phyloP scores from a whole-genome alignment of 1,140 invertebrate genomes.

The Monochamus saltuarius region DNA sequence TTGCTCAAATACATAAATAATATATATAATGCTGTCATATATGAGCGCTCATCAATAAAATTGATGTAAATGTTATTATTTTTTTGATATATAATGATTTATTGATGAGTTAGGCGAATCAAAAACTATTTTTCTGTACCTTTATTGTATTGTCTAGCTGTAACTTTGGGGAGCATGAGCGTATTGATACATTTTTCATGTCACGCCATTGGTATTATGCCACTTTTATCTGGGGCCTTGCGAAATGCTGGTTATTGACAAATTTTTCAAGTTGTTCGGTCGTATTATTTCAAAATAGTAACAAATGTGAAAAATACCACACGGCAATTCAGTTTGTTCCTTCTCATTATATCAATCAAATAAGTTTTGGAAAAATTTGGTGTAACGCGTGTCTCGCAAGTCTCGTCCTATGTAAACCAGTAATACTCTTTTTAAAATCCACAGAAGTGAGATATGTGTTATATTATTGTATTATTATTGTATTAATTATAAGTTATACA shows the following conservation, averaged over 20 bases:
- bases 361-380: no score
- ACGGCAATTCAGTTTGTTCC: no score
- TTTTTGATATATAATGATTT: constrained; percentile 15
- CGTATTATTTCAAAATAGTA: background rate
- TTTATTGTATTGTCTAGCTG: constrained; percentile 5
- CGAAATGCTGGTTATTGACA: no score
- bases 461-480: constrained; percentile 40
- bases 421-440: constrained; percentile 26
- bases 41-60: constrained; percentile 24
- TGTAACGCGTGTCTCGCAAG: no score
- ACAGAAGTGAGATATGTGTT: constrained; percentile 35
- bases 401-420: constrained; percentile 6
- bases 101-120: constrained; percentile 26
- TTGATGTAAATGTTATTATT: constrained; percentile 18
- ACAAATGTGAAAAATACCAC: no score
- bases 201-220: constrained; percentile 24
- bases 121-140: constrained; percentile 20
- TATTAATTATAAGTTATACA: constrained; percentile 39
- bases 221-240: constrained; percentile 13
- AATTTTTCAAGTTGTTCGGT: no score
- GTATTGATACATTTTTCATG: constrained; percentile 16
- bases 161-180: constrained; percentile 21
- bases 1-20: constrained; percentile 21
- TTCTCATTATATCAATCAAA: no score
- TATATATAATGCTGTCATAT: background rate